A percentile compares a stretch with the other conserved stretches of the same genome.
phyloP scores from a whole-genome alignment of 2,888 invertebrate genomes.

The Osedax frankpressi region DNA sequence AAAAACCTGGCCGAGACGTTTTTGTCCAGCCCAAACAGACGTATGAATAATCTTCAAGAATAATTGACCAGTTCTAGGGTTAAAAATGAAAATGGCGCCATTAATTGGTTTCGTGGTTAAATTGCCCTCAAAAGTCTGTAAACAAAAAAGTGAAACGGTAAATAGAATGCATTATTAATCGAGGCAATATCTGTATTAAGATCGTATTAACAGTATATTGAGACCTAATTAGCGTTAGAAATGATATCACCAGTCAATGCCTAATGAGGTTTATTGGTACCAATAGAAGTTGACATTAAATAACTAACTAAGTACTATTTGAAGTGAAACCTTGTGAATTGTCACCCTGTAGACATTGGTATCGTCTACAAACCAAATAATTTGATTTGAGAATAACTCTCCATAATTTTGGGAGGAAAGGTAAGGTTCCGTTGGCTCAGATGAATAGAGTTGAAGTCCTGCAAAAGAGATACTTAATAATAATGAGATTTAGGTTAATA shows the following conservation, averaged over 20 bases:
- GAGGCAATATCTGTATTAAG: too few relatives aligned
- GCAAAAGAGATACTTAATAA: too few relatives aligned
- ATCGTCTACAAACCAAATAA: constrained; percentile 99
- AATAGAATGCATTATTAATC: too few relatives aligned
- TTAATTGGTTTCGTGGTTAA: constrained; percentile 98
- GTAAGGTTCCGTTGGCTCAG: constrained; percentile 97
- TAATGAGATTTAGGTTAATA: too few relatives aligned
- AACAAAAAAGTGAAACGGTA: too few relatives aligned
- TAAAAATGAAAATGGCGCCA: constrained; percentile 98
- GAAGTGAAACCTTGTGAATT: constrained; percentile 80
- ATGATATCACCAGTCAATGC: too few relatives aligned
- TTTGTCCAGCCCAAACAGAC: constrained; percentile 99
- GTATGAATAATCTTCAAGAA: constrained; percentile 99
- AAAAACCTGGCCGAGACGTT: constrained; percentile 87
- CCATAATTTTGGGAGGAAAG: constrained; percentile 98
- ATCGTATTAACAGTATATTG: too few relatives aligned
- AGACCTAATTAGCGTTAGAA: too few relatives aligned
- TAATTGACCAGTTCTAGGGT: constrained; percentile 92
- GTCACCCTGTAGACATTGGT: constrained; percentile 98
- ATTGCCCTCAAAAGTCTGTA: constrained; percentile 89
- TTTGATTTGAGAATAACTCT: constrained; percentile 98
- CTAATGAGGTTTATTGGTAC: too few relatives aligned
- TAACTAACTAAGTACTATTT: constrained; percentile 9
- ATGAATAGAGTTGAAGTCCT: constrained; percentile 78
- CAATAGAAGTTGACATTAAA: too few relatives aligned